These are phyloP conservation scores for Linnaemya tessellans DNA, from an alignment of 2,888 invertebrate species.

Conservation along the genomic window DNA sequence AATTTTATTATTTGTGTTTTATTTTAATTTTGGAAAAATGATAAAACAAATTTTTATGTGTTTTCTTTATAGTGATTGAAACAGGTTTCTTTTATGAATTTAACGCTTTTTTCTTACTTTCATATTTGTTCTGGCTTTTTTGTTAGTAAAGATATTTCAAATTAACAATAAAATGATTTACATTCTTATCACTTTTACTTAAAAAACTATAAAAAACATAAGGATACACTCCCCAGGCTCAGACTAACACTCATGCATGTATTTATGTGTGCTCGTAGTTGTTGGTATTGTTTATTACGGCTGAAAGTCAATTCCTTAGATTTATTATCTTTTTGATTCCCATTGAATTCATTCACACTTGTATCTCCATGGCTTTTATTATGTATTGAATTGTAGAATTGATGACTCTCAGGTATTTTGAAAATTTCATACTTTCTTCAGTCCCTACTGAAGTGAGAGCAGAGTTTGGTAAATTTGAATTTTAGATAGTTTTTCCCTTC, in stretches of 20 bases:
- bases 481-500: constrained; percentile 28
- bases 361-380: constrained; percentile 22
- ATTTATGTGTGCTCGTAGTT: constrained; percentile 17
- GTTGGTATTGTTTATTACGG: constrained; percentile 47
- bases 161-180: constrained; percentile 66
- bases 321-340: constrained; percentile 66
- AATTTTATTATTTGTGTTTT: constrained; percentile 12
- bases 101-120: neutral
- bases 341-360: constrained; percentile 64
- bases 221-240: constrained; percentile 40
- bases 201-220: constrained; percentile 4
- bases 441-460: constrained; percentile 35
- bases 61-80: constrained; percentile 37
- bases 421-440: constrained; percentile 67
- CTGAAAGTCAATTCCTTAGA: constrained; percentile 59
- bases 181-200: constrained; percentile 71
- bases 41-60: constrained; percentile 59
- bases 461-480: constrained; percentile 51
- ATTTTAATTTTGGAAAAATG: constrained; percentile 19
- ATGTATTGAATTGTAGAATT: constrained; percentile 32
- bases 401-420: constrained; percentile 67
- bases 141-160: constrained; percentile 38
- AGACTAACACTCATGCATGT: constrained; percentile 11
- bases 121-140: constrained; percentile 24
- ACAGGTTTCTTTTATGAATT: constrained; percentile 42